Evolutionary conservation across 2,113 vertebrate species (phyloP), one percentile per base, ranked within the genome.

Genomic region (Cynoglossus semilaevis): DNA sequence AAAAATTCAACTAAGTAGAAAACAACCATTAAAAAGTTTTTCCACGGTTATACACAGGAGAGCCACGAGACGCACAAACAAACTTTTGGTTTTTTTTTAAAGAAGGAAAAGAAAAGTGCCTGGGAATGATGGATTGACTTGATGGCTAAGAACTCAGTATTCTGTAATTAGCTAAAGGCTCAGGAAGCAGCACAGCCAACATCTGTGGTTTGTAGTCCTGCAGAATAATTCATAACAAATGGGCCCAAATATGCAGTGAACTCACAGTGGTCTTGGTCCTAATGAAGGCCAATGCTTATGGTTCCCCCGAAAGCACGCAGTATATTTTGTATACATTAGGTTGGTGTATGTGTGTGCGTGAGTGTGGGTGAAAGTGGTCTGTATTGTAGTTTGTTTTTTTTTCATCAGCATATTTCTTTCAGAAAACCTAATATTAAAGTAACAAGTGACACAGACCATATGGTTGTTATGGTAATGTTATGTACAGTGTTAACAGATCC

Each of bases 241-340:
- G 70, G 52, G 55, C 56, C 22, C 37, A 19, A 60, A 45, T 60
- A 47, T 44, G 52, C 60, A 1, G 50, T 49, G 71, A 80, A 80
- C 43, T 37, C 56, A 47, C 64, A 67, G 52, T 2, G 3, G 38
- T 60, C 60, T 60, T 74, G 70, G 69, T 67, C 56, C 51, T 76
- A 75, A 80, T 74, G 75, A 80, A 78, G 74, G 75, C 59, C 56
- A 80, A 77, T 80, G 72, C 68, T 53, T 59, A 53, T 53, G 58
- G 57, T 46, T 22, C 15, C 61, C 54, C 60, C 45, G 34, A 43
- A 57, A 36, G 60, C 48, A 35, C 51, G 35, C 48, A 40, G 51
- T 78, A 70, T 67, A 48, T 43, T 55, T 56, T 71, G 51, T 67
- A 53, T 59, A 65, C 57, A 60, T 64, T 69, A 76, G 54, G 11